Base-by-base conservation (phyloP, 2,888 invertebrate genomes). In the Pterostichus niger region DNA sequence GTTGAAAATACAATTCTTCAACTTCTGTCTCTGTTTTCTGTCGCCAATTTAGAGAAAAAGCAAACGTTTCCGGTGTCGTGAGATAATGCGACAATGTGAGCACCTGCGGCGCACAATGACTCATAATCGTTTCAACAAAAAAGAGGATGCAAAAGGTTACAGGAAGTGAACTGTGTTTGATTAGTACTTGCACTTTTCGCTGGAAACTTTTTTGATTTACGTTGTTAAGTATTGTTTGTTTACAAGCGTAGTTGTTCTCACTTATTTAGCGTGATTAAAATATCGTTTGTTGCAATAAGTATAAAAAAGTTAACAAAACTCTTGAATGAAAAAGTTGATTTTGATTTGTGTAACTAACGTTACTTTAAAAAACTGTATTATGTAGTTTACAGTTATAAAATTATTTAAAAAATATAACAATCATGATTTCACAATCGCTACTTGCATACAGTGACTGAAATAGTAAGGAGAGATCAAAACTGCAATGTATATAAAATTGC, bases 161-260 rank as follows among this genome's bases (percentile, higher is more conserved):
- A 24, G 76, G 76, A 76, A 76, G 54, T 76, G 6, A n/a, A 71
- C 46, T 17, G 31, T 44, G 75, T 75, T 75, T 46, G 44, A 75
- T 75, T 75, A 75, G 49, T 49, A 75, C 49, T 46, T 75, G 49
- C 75, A 49, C 49, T 75, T 71, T 75, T 75, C 49, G 24, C 71
- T 15, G 40, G 44, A 71, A 40, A 9, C 17, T 71, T 46, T 17
- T 56, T 56, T 13, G 40, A 71, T 71, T 68, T 44, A 31, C n/a
- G 5, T 68, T 31, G 13, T n/a, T 71, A 56, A 15, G 33, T 17
- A 71, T 71, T 71, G 71, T 71, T 46, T 71, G n/a, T 68, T 24
- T 52, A n/a, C 52, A n/a, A 52, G 4, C 61, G 11, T 0, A 31
- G 33, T 24, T 61, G 17, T 64, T 64, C 71, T 71, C 71, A 71